Evolutionary conservation across 2,888 invertebrate genomes (phyloP).

Genomic region (Cinara cedri): DNA sequence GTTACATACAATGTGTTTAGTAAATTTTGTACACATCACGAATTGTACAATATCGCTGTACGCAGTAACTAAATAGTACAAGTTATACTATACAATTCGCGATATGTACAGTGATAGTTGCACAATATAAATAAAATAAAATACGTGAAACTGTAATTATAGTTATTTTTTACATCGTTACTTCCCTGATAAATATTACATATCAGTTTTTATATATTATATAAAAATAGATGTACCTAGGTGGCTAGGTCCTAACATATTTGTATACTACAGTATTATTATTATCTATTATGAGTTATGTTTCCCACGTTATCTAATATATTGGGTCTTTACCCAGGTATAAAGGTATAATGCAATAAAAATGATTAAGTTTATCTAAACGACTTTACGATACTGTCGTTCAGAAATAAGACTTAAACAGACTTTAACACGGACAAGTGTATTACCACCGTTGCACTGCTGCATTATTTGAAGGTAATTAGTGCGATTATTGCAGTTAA

Average conservation of each 20-base stretch:
- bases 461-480: background rate
- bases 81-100: no score
- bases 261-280: no score
- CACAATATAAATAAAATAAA: background rate
- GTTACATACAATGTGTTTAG: no score
- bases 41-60: no score
- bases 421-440: background rate
- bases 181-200: no score
- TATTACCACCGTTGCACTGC: background rate
- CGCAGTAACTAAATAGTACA: no score
- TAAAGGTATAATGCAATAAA: conserved; percentile 1
- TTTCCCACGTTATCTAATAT: conserved; percentile 1
- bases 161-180: no score
- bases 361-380: conserved; percentile 7
- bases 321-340: no score
- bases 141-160: background rate
- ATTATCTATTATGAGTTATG: background rate
- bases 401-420: background rate
- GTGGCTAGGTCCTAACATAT: no score
- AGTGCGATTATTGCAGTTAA: background rate
- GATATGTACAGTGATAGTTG: no score
- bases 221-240: no score
- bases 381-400: background rate
- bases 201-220: background rate
- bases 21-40: no score